Percentiles rank a stretch among this genome's conserved stretches.
Conservation (phyloP, 2,888 invertebrate genomes). For the Athrips mouffetella region DNA sequence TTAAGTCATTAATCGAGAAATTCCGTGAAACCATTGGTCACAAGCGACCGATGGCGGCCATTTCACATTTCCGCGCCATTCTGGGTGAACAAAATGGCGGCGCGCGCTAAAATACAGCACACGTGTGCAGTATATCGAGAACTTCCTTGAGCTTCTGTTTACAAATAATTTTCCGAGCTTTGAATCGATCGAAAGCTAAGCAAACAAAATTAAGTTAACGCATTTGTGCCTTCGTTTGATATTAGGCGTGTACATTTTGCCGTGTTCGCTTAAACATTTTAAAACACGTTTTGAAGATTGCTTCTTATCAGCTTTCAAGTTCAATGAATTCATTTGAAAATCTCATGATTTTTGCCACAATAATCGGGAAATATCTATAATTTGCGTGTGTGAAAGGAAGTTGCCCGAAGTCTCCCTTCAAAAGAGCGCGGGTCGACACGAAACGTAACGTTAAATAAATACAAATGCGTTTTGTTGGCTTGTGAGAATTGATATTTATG, state of each 20-base stretch:
- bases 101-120: slow-evolving; percentile 38
- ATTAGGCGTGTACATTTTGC: slow-evolving; percentile 11
- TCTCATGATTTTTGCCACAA: slow-evolving; percentile 42
- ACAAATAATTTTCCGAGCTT: slow-evolving; percentile 47
- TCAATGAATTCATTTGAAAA: slow-evolving; percentile 11
- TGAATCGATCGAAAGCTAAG: slow-evolving; percentile 36
- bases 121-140: slow-evolving; percentile 46
- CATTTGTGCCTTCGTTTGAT: slow-evolving; percentile 36
- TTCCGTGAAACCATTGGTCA: slow-evolving; percentile 41
- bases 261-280: slow-evolving; percentile 1
- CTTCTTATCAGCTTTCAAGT: background rate
- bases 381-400: slow-evolving; percentile 55
- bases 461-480: slow-evolving; percentile 68
- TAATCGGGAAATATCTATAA: slow-evolving; percentile 41
- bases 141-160: slow-evolving; percentile 49
- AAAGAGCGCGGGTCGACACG: slow-evolving; percentile 48
- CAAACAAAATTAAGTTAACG: slow-evolving; percentile 41
- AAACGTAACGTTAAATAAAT: slow-evolving; percentile 61
- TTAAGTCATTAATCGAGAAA: slow-evolving; percentile 64
- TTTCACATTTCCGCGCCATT: slow-evolving; percentile 43
- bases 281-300: background rate
- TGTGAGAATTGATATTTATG: slow-evolving; percentile 75
- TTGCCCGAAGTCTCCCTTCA: slow-evolving; percentile 41
- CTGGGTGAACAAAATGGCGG: slow-evolving; percentile 40
- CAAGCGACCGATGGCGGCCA: slow-evolving; percentile 30